phyloP scores from a whole-genome alignment of 2,113 vertebrate species.

The Ceyx margarethae region DNA sequence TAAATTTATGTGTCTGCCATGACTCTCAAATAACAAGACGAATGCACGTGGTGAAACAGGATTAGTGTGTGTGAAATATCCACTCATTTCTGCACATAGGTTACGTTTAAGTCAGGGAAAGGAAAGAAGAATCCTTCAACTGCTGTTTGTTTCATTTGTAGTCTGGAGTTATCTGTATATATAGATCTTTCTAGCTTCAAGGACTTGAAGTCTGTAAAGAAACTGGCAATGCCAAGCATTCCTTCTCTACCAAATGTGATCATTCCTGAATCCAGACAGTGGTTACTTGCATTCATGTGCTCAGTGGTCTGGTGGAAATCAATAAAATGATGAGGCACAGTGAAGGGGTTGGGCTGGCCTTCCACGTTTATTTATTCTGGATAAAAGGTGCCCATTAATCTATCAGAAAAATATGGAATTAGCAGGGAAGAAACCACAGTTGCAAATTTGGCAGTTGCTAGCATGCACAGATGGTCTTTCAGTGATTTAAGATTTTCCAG shows the following conservation, averaged over 20 bases:
- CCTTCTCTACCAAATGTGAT: constrained; percentile 20
- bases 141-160: constrained; percentile 38
- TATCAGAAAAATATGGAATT: constrained; percentile 68
- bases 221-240: constrained; percentile 26
- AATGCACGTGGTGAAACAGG: constrained; percentile 22
- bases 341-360: neutral
- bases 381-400: constrained; percentile 66
- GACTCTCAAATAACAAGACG: constrained; percentile 41
- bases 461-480: constrained; percentile 55
- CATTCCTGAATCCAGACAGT: constrained; percentile 39
- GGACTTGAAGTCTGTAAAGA: constrained; percentile 42
- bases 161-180: neutral
- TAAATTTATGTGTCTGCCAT: constrained; percentile 61
- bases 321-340: constrained; percentile 23
- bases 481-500: constrained; percentile 62
- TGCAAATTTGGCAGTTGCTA: constrained; percentile 61
- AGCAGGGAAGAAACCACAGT: constrained; percentile 62
- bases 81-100: neutral
- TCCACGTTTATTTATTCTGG: constrained; percentile 61
- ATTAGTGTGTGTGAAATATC: constrained; percentile 32
- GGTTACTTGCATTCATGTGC: constrained; percentile 41
- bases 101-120: neutral
- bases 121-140: constrained; percentile 40
- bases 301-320: constrained; percentile 44
- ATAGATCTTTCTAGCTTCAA: constrained; percentile 6